Conservation (phyloP, 2,888 invertebrate species). For the Xiphydria camelus region DNA sequence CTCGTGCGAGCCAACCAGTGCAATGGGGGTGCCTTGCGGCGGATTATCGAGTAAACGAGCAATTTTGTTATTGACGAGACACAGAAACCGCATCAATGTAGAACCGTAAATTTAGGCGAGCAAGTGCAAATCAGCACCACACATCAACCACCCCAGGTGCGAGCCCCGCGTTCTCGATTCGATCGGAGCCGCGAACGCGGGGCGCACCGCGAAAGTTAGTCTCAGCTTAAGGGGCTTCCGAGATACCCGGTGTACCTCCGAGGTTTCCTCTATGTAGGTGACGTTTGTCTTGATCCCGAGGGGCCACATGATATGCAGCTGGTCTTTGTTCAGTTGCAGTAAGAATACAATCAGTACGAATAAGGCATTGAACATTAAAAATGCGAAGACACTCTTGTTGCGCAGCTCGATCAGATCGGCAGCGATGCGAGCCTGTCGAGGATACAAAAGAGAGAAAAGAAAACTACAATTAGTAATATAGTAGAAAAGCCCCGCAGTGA, state of each 20-base stretch:
- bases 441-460: constrained; percentile 47
- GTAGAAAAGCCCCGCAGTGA: constrained; percentile 37
- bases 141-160: constrained; percentile 10
- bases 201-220: constrained; percentile 31
- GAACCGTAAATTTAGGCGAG: constrained; percentile 2
- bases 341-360: constrained; percentile 99
- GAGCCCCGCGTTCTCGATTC: constrained; percentile 9
- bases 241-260: constrained; percentile 70
- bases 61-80: constrained; percentile 1
- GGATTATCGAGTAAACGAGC: background rate
- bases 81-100: background rate
- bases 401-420: constrained; percentile 90
- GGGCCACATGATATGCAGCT: constrained; percentile 97
- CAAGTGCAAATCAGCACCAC: constrained; percentile 16
- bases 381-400: constrained; percentile 96
- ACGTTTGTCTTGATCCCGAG: constrained; percentile 93
- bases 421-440: constrained; percentile 83
- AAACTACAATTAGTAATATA: constrained; percentile 53
- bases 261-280: constrained; percentile 89
- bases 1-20: constrained; percentile 1
- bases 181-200: background rate
- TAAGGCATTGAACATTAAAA: constrained; percentile 99
- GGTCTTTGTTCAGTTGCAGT: constrained; percentile 98
- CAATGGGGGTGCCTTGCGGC: background rate
- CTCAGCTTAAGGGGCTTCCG: constrained; percentile 19